Percentiles rank a stretch among this genome's conserved stretches.
Conservation (phyloP, 1,140 invertebrate species). For the Cylas formicarius region DNA sequence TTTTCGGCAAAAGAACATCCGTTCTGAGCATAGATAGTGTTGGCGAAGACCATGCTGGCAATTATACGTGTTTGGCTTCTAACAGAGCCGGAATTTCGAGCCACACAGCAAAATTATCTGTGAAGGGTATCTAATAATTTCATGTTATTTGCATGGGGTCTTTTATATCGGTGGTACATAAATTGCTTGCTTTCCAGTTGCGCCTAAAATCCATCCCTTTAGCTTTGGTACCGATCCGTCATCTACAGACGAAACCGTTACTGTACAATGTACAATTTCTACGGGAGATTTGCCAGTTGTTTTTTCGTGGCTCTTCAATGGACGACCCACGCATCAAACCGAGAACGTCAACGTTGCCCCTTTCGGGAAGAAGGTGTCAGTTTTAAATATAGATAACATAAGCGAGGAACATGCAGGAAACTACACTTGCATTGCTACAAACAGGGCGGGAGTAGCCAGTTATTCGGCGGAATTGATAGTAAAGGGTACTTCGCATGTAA, state of each 20-base stretch:
- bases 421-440: slow-evolving; percentile 64
- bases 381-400: slow-evolving; percentile 64
- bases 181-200: slow-evolving; percentile 24
- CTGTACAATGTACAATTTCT: slow-evolving; percentile 31
- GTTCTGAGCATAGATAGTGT: slow-evolving; percentile 70
- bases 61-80: slow-evolving; percentile 63
- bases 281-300: slow-evolving; percentile 39
- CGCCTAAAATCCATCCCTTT: slow-evolving; percentile 60
- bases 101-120: slow-evolving; percentile 59
- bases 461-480: slow-evolving; percentile 61
- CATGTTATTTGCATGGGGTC: slow-evolving; percentile 2
- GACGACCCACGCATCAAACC: slow-evolving; percentile 40
- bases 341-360: slow-evolving; percentile 40
- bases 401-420: slow-evolving; percentile 63
- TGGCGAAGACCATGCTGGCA: slow-evolving; percentile 65
- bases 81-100: slow-evolving; percentile 60
- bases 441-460: slow-evolving; percentile 60
- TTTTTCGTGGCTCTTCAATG: slow-evolving; percentile 60
- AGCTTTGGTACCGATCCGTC: slow-evolving; percentile 53
- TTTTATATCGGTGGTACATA: not conserved
- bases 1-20: slow-evolving; percentile 61
- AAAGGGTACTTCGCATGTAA: slow-evolving; percentile 51
- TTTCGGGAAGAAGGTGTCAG: slow-evolving; percentile 60
- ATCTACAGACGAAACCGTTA: slow-evolving; percentile 40
- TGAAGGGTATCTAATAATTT: slow-evolving; percentile 55